Evolutionary conservation across 2,888 invertebrate species (phyloP), one percentile per base, ranked within the genome.

Genomic region (Hyppa rectilinea): DNA sequence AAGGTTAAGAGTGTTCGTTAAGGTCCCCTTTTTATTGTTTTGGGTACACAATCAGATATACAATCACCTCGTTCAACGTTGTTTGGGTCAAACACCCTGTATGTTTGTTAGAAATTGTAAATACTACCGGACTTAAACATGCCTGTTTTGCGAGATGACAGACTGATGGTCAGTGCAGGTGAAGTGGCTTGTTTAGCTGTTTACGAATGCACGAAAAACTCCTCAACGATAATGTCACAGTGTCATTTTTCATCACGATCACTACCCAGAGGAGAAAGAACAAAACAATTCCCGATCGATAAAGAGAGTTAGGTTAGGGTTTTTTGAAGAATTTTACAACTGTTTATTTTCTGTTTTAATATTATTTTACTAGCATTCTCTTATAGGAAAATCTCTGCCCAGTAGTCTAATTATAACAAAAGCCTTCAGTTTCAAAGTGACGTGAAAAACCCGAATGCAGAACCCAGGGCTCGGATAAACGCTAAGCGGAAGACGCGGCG

Each of bases 11-110:
- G 63, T 20, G 40, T 80, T 70, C 75, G 75, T 80, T 75, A 80
- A 65, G 64, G 81, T 80, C 65, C 80, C 78, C 75, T 78, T 79
- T 79, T 79, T 79, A 79, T 79, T 79, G 78, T 79, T 79, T 80
- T 71, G 78, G 78, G 81, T 67, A 71, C 78, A 80, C 70, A 79
- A 79, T 79, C 78, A 79, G 81, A 79, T 75, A 80, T 56, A 80
- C 81, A 79, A 80, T 79, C 80, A 80, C 75, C 62, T 64, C 63
- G 55, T 61, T 36, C 43, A 71, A 71, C 66, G 66, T 63, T 63
- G 59, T 75, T 76, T 76, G 66, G 76, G 76, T 76, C 76, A 64
- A 67, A 71, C 61, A 80, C 64, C 70, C 66, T 71, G 63, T 60
- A 50, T 31, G 49, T 61, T 80, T 49, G 66, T 67, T 80, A 71